Evolutionary conservation across 2,797 vertebrate genomes (phyloP).

Genomic region (Eospalax fontanierii): DNA sequence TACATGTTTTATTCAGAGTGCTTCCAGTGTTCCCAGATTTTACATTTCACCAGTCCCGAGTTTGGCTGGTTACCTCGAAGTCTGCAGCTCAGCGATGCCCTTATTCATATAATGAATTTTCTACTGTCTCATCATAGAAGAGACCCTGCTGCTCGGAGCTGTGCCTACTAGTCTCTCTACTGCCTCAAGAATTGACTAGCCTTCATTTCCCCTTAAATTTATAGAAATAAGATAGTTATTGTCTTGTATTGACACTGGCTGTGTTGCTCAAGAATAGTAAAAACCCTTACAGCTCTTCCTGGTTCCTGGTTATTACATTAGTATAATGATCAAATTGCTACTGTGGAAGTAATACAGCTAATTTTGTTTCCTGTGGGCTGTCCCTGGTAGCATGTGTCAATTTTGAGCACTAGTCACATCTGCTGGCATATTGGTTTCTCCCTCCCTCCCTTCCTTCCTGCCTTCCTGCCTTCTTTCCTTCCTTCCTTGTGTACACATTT

Average conservation of each 20-base stretch:
- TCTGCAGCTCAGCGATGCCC: constrained; percentile 6
- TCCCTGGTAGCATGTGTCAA: background rate
- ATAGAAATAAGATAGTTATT: background rate
- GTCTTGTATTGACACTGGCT: background rate
- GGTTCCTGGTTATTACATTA: background rate
- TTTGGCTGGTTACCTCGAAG: constrained; percentile 18
- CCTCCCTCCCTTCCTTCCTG: background rate
- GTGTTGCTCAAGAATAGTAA: constrained; percentile 47
- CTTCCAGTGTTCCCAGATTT: background rate
- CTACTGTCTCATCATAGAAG: background rate
- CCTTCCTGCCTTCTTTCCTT: background rate
- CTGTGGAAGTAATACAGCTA: background rate
- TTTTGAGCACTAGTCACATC: background rate
- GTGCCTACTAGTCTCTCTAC: background rate
- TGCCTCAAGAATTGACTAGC: background rate
- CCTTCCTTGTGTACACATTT: background rate
- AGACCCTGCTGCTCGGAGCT: background rate
- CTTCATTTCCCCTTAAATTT: background rate
- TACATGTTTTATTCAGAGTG: background rate
- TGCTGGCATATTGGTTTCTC: background rate
- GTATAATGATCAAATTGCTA: background rate
- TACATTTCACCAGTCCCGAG: background rate
- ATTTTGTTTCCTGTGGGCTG: background rate
- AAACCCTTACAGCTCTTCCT: background rate
- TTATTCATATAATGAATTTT: constrained; percentile 25